These are phyloP conservation scores for Dicrostonyx torquatus DNA, from an alignment of 2,797 vertebrate genomes.

Conservation along the genomic window DNA sequence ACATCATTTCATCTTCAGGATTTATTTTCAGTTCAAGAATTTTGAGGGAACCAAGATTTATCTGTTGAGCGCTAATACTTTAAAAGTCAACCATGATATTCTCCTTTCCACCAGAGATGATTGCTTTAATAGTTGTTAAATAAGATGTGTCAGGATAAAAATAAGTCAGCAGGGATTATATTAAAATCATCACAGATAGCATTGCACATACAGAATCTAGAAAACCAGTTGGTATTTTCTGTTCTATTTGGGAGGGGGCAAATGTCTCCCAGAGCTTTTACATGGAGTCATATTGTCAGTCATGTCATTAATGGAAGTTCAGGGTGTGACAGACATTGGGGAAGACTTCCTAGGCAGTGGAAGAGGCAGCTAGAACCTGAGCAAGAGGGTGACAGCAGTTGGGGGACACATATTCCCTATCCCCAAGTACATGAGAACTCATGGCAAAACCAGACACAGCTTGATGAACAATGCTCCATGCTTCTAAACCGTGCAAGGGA, in stretches of 20 bases:
- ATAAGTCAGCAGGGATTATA: conserved; percentile 67
- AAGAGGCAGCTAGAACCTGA: not conserved
- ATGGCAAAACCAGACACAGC: not conserved
- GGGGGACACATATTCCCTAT: not conserved
- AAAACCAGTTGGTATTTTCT: conserved; percentile 31
- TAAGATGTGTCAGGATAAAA: conserved; percentile 65
- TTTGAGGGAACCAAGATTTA: conserved; percentile 64
- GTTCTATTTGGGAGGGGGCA: not conserved
- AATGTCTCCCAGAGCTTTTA: not conserved
- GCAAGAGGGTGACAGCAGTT: not conserved
- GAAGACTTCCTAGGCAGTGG: not conserved
- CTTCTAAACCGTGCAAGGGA: not conserved
- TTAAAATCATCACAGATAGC: conserved; percentile 38
- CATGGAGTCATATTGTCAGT: not conserved
- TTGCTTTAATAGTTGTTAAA: conserved; percentile 31
- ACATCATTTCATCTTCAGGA: conserved; percentile 72
- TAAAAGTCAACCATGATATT: conserved; percentile 56
- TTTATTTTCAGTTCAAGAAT: conserved; percentile 75
- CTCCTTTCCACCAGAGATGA: conserved; percentile 65
- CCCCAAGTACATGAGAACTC: not conserved
- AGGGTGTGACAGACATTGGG: not conserved
- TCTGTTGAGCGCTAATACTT: conserved; percentile 66
- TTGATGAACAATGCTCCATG: rapidly evolving
- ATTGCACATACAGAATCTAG: not conserved
- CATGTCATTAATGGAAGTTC: not conserved